Evolutionary conservation across 2,113 vertebrate genomes (phyloP).

Genomic region (Excalfactoria chinensis): DNA sequence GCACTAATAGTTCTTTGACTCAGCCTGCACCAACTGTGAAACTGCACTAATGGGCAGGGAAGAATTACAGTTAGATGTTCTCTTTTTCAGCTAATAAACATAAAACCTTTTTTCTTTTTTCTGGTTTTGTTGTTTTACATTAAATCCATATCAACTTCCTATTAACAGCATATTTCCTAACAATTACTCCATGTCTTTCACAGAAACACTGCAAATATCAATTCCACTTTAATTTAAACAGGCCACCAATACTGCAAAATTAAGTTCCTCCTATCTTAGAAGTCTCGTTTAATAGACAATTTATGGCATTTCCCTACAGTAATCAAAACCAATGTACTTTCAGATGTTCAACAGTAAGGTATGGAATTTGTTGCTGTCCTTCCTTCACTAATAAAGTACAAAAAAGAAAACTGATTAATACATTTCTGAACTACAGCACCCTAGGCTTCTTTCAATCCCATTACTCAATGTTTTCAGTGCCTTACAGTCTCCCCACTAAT

Average conservation of each 20-base stretch:
- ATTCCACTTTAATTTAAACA: not conserved
- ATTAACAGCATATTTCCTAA: not conserved
- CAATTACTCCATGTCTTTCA: not conserved
- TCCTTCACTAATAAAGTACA: not conserved
- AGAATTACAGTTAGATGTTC: not conserved
- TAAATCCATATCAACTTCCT: not conserved
- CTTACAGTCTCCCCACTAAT: not conserved
- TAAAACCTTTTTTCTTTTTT: not conserved
- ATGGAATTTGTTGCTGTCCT: not conserved
- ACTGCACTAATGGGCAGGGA: rapidly evolving
- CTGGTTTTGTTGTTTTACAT: not conserved
- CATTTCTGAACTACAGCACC: not conserved
- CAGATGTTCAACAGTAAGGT: not conserved
- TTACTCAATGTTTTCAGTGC: not conserved
- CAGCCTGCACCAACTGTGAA: not conserved
- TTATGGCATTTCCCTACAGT: not conserved
- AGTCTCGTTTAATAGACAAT: not conserved
- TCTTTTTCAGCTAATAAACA: not conserved
- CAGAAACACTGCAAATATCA: not conserved
- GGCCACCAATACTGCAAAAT: not conserved
- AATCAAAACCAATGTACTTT: not conserved
- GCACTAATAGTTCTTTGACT: not conserved
- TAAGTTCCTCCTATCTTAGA: not conserved
- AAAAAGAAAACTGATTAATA: no score
- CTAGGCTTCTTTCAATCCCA: not conserved